Base-by-base conservation (phyloP, 2,888 invertebrate species). In the Synergus japonicus region DNA sequence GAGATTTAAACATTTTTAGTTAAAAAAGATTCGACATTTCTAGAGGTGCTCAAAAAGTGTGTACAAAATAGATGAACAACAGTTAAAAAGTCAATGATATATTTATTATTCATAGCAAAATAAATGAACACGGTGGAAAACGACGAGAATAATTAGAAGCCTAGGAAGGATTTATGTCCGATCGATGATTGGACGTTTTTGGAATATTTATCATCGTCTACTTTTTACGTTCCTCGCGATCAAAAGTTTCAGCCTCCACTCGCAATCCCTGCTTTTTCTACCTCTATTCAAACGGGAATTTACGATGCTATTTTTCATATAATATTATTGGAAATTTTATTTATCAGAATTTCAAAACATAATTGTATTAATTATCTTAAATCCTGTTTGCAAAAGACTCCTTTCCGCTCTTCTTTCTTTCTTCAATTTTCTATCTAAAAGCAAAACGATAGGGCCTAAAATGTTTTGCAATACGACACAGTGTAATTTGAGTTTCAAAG, bases 21-120 rank as follows among this genome's bases (percentile, higher is more conserved):
- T 4, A 41, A 41, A 64, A 76, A 73, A 82, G 84, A 87, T 87
- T 86, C 81, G 82, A 87, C 81, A 85, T 88, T 87, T 79, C 85
- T 86, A 87, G 87, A 89, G 87, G 86, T 89, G 88, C 88, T 89
- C 88, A 88, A 88, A 79, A 87, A 87, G 85, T 87, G 85, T 87
- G 89, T 90, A 89, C 89, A 89, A 90, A 88, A 82, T 78, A 83
- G 82, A 83, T 80, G 43, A 79, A 81, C 12, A 81, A 76, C 73
- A 83, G 77, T 78, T 82, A 77, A 77, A 80, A 54, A 76, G 76
- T 76, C 8, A 66, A 79, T 63, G 63, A 76, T 73, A 78, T 76
- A 81, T 81, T 81, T 81, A 83, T 82, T 81, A 78, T 77, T 66
- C 67, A 81, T 37, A 54, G n/a, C 3, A 15, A 73, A 73, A 54